Evolutionary conservation across 2,797 vertebrate species (phyloP).

Genomic region (Cryptoprocta ferox): DNA sequence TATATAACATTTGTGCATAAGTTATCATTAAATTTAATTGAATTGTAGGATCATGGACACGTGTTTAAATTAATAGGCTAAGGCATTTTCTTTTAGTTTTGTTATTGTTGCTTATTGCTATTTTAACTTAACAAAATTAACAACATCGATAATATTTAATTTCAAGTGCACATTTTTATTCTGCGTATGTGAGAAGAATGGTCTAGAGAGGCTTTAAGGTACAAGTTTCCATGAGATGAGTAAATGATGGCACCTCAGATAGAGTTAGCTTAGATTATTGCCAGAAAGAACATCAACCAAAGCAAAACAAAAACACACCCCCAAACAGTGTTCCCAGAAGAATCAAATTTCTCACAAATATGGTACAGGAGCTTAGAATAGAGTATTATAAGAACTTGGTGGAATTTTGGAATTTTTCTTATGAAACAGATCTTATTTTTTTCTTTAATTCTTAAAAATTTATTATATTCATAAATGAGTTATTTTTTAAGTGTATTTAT

Average conservation of each 20-base stretch:
- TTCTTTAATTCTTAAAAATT: background rate
- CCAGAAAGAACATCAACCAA: background rate
- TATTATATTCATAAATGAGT: background rate
- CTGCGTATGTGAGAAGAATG: background rate
- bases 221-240: background rate
- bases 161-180: background rate
- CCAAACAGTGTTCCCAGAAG: background rate
- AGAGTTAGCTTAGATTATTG: background rate
- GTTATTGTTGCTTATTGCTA: background rate
- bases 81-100: background rate
- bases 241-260: background rate
- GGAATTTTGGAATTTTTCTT: background rate
- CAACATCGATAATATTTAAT: background rate
- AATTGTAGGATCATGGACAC: background rate
- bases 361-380: background rate
- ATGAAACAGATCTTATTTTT: background rate
- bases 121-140: background rate
- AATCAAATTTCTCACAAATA: background rate
- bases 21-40: background rate
- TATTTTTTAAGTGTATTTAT: background rate
- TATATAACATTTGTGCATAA: background rate
- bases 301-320: background rate
- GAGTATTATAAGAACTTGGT: background rate
- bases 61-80: background rate
- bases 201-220: background rate